Evolutionary conservation across 2,888 invertebrate genomes (phyloP), one percentile per base, ranked within the genome.

Genomic region (Limnephilus auricula): DNA sequence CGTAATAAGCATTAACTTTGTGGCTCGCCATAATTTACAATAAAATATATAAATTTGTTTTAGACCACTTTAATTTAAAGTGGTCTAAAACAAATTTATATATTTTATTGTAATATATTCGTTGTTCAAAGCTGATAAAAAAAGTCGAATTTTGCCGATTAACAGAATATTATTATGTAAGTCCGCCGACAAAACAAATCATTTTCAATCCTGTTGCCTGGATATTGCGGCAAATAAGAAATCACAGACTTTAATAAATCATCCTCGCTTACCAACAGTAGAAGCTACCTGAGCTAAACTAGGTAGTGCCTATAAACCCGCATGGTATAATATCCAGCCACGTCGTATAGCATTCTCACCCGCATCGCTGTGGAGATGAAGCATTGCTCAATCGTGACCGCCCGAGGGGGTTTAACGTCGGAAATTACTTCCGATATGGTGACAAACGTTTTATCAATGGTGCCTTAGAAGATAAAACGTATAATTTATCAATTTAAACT

Each of bases 401-500:
- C 45, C 50, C 30, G 12, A 15, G 32, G 40, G 86, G 25, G 86
- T 9, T 32, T 32, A 65, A 65, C 15, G 50, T n/a, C 2, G 86
- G 5, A 65, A 86, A 86, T 86, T 50, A 86, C 86, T 86, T 86
- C 86, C 86, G 50, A 86, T 86, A 65, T 86, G 12, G 25, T 45
- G 85, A 40, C 45, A 85, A 37, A n/a, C 37, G 80, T 65, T 65
- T 65, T 65, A 65, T 65, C 65, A 65, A 65, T 65, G 25, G 65
- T 65, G 65, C 25, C 25, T 65, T n/a, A 2, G n/a, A 65, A 65
- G 65, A n/a, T 65, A 25, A 65, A 65, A 65, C 25, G 65, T 65
- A 65, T 65, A 25, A 65, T 65, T 65, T 65, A 65, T 65, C 25
- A 65, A n/a, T 65, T 65, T 65, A 25, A 65, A 25, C 25, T 65